Base-by-base conservation (phyloP, 1,140 invertebrate genomes). In the Heliconius melpomene region DNA sequence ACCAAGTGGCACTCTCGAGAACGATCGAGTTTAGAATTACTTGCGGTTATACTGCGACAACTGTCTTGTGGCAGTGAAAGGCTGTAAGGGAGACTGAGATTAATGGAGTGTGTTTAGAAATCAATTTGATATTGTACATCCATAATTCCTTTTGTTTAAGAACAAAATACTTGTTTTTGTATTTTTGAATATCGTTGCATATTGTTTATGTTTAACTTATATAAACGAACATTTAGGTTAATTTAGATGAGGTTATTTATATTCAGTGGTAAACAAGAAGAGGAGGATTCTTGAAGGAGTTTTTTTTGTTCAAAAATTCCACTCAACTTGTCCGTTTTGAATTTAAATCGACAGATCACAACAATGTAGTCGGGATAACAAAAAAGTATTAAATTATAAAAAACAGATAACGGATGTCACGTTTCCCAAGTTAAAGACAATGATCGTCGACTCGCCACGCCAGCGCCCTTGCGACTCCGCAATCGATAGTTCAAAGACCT, bases 401-500 rank as follows among this genome's bases (percentile, higher is more conserved):
- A 72, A 72, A 11, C 32, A 7, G 36, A 72, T 72, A 72, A 72
- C 71, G 75, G 60, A 77, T 75, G 60, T 70, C 75, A 80, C 80
- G 80, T 81, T 78, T 75, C 18, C 73, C 77, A 74, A 78, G 73
- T 79, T 72, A 60, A 70, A 77, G 77, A 84, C 46, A 79, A 82
- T 85, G 77, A 72, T 78, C 82, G 38, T 74, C 79, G 77, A 79
- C 40, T 80, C 46, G 78, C 32, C 46, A 75, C 32, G 72, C 50
- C 57, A 80, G 74, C 79, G 81, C 81, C 83, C 79, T 83, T 84
- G 77, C 57, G 60, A 75, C 54, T 77, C 72, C 52, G 78, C 84
- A 88, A 90, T 91, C 87, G 88, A 91, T 90, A 91, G 89, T 87
- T 84, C 87, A 84, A 85, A 80, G 89, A 88, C 88, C 89, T 66